Percentiles rank a stretch among this genome's conserved stretches.
Evolutionary conservation across 2,113 vertebrate genomes (phyloP).

Genomic region (Theropithecus gelada): DNA sequence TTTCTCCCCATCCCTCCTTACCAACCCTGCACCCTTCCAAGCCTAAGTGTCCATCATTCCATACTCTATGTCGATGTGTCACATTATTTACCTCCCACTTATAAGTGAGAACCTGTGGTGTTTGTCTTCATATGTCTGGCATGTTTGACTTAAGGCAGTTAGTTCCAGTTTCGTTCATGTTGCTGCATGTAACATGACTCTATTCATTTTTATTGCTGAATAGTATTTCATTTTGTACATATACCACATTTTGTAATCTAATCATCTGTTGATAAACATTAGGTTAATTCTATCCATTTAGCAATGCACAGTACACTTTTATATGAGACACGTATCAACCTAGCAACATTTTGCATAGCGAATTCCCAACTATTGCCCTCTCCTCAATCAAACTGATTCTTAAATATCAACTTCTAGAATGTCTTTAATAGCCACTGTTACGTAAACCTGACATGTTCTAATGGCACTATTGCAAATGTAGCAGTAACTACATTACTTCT

Average conservation of each 20-base stretch:
- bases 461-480: not conserved
- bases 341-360: not conserved
- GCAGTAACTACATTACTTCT: not conserved
- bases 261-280: not conserved
- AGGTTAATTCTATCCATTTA: not conserved
- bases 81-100: no score
- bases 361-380: not conserved
- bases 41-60: no score
- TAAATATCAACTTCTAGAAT: not conserved
- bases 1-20: no score
- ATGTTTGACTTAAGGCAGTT: not conserved
- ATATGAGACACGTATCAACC: not conserved
- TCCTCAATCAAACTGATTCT: not conserved
- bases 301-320: not conserved
- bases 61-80: no score
- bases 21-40: no score
- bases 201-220: not conserved
- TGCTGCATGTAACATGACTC: not conserved
- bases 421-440: not conserved
- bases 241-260: not conserved
- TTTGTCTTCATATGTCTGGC: not conserved
- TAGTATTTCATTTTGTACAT: not conserved
- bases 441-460: not conserved
- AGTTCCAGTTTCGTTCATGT: not conserved
- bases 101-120: no score